Evolutionary conservation across 2,888 invertebrate species (phyloP), one percentile per base, ranked within the genome.

Genomic region (Autographa gamma): DNA sequence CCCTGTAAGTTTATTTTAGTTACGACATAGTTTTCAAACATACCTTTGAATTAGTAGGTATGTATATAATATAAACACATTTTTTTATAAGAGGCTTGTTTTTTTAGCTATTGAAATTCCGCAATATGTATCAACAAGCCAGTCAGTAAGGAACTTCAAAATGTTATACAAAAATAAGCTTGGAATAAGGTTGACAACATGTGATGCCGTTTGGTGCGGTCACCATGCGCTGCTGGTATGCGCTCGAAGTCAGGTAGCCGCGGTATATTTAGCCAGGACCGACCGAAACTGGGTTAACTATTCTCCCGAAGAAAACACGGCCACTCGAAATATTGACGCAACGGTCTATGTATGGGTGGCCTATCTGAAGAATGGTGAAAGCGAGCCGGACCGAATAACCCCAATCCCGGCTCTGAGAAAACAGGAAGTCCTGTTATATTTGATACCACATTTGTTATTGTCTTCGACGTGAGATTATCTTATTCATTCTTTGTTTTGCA

Each of bases 261-360:
- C 66, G 78, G 77, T 90, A 91, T 90, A 89, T 90, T 89, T 91
- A 91, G 88, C 84, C 83, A 84, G 85, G 83, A 90, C 88, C 86
- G 85, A 77, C 79, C 73, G 89, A 90, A 95, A 91, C 90, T 95
- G 90, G 95, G 95, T 95, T 95, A 95, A 93, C 94, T 94, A 94
- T 94, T 93, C 89, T 89, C 90, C 90, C 88, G 88, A 90, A 91
- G 68, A 91, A 92, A 93, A 93, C 89, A 91, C 90, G 88, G 81
- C 88, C 87, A 89, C 90, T 91, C 88, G 91, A 90, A 87, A 89
- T 88, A 90, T 91, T 93, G 93, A 92, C 92, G 91, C 91, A 91
- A 92, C 87, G 77, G 71, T 76, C 88, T 89, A 87, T 88, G 87
- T 89, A 89, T 86, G 89, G 88, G 63, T 83, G 83, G 87, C 86